These are phyloP conservation scores for Conomelus anceps DNA, from an alignment of 2,888 invertebrate species.

Conservation along the genomic window DNA sequence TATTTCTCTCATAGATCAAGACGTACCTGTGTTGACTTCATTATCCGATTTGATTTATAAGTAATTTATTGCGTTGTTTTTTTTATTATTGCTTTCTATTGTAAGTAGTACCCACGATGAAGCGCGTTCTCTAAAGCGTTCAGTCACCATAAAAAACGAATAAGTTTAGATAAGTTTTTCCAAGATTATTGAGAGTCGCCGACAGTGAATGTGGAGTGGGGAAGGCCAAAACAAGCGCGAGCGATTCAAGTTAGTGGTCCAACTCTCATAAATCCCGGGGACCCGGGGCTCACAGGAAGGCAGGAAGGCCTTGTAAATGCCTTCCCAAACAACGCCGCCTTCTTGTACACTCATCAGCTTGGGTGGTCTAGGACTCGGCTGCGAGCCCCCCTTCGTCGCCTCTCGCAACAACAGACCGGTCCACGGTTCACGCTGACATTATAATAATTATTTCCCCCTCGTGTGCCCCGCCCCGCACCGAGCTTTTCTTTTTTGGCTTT, in stretches of 20 bases:
- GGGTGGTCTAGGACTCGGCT: not conserved
- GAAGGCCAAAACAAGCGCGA: not conserved
- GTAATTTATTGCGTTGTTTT: not conserved
- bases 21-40: not conserved
- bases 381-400: not conserved
- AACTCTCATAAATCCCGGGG: constrained; percentile 3
- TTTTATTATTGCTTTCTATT: not conserved
- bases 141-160: not conserved
- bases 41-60: not conserved
- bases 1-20: not conserved
- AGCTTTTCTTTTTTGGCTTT: not conserved
- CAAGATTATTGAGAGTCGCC: not conserved
- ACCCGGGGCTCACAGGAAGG: not conserved
- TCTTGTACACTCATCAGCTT: not conserved
- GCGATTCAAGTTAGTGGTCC: not conserved
- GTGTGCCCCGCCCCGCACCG: not conserved
- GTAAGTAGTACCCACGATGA: not conserved
- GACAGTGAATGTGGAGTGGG: not conserved
- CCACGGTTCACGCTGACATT: constrained; percentile 6
- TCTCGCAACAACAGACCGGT: not conserved
- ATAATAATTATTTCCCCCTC: constrained; percentile 1
- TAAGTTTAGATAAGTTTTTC: not conserved
- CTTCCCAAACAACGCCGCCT: not conserved
- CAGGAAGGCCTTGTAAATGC: constrained; percentile 10
- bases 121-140: not conserved